Conservation (phyloP, 2,888 invertebrate genomes). For the Napeogenes inachia region DNA sequence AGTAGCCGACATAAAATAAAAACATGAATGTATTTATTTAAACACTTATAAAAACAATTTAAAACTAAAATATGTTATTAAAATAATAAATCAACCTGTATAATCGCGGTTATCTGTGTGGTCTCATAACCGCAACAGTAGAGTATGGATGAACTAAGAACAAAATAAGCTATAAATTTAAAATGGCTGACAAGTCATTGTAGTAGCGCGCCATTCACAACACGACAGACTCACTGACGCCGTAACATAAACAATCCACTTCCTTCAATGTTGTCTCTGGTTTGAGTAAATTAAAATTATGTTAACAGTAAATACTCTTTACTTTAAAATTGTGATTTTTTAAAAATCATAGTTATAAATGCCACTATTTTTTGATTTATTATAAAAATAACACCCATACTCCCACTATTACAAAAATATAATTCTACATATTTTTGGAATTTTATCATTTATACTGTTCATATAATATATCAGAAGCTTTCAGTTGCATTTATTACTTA, state of each 20-base stretch:
- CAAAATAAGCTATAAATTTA: slow-evolving; percentile 64
- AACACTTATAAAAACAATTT: not conserved
- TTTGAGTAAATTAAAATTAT: no score
- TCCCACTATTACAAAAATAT: no score
- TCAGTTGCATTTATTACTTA: no score
- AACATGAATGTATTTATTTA: slow-evolving; percentile 2
- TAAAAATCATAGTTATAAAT: no score
- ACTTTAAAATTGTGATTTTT: no score
- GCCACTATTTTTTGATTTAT: no score
- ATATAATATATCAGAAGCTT: no score
- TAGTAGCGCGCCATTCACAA: slow-evolving; percentile 32
- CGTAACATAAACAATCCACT: slow-evolving; percentile 11
- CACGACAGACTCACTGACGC: slow-evolving; percentile 44
- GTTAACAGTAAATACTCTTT: no score
- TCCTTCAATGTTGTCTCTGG: not conserved
- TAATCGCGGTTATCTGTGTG: slow-evolving; percentile 56
- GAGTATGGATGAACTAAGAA: slow-evolving; percentile 47
- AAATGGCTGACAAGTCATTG: slow-evolving; percentile 48
- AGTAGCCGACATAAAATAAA: not conserved
- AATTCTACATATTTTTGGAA: no score
- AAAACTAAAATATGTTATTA: not conserved
- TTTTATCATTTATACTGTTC: no score
- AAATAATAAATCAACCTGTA: slow-evolving; percentile 39
- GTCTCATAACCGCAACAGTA: slow-evolving; percentile 44
- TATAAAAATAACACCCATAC: no score